Conservation (phyloP, 2,888 invertebrate species). For the Drosophila testacea region DNA sequence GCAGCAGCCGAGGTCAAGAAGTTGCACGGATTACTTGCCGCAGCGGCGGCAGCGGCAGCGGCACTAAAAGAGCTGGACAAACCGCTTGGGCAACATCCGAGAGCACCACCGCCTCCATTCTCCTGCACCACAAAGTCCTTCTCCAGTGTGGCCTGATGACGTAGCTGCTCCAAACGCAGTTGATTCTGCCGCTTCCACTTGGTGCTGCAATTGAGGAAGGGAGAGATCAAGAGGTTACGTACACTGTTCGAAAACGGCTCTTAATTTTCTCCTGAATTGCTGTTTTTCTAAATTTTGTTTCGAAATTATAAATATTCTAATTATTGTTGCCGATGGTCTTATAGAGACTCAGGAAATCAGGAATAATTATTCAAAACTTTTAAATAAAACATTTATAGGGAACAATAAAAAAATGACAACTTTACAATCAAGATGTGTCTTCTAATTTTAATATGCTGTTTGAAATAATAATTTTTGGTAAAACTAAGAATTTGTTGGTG, state of each 20-base stretch:
- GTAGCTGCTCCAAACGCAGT: conserved; percentile 92
- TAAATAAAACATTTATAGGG: no score
- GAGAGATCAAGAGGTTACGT: not conserved
- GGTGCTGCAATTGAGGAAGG: conserved; percentile 87
- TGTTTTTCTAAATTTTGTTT: no score
- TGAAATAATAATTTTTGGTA: no score
- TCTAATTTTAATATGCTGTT: no score
- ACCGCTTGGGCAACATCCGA: conserved; percentile 84
- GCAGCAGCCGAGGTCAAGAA: conserved; percentile 88
- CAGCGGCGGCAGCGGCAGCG: conserved; percentile 76
- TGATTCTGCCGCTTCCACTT: conserved; percentile 97
- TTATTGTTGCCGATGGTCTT: no score
- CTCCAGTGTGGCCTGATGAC: conserved; percentile 92
- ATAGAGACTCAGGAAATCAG: no score
- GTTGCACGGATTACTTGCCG: conserved; percentile 86
- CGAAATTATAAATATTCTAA: no score
- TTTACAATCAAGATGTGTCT: no score
- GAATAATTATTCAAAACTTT: no score
- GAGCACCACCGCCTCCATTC: conserved; percentile 60
- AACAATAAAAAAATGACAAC: no score
- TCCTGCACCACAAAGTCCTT: conserved; percentile 87
- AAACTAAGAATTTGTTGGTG: no score
- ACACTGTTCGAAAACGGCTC: not conserved
- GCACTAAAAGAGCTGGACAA: conserved; percentile 78
- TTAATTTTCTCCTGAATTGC: no score